Evolutionary conservation across 2,113 vertebrate genomes (phyloP).

Genomic region (Guaruba guarouba): DNA sequence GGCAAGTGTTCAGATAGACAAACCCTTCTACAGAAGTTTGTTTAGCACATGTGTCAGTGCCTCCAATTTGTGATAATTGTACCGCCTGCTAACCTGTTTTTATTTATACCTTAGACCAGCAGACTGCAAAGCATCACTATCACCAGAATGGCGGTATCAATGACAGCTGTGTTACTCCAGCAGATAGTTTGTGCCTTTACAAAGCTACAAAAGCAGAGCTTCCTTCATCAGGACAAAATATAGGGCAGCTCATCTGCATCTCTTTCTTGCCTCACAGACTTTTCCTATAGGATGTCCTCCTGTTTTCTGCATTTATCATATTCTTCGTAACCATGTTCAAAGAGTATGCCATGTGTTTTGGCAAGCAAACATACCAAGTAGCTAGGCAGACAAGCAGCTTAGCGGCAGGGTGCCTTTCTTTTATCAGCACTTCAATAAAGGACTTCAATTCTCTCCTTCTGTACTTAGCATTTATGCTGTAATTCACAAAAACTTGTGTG

Average conservation of each 20-base stretch:
- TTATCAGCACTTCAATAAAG: neutral
- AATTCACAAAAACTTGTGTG: neutral
- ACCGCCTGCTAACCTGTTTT: neutral
- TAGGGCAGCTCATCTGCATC: neutral
- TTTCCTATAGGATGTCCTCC: neutral
- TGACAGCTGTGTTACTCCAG: neutral
- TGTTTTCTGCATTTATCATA: neutral
- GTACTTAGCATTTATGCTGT: neutral
- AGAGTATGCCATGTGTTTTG: fast-evolving
- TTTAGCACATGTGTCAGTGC: neutral
- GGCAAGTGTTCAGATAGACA: neutral
- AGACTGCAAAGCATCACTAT: neutral
- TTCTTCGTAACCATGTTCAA: neutral
- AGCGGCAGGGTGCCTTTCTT: neutral
- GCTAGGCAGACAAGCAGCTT: neutral
- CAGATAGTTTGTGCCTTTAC: neutral
- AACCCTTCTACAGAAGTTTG: neutral
- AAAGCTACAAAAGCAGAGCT: neutral
- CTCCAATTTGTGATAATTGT: neutral
- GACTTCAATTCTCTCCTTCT: neutral
- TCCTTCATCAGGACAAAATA: neutral
- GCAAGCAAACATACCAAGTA: neutral
- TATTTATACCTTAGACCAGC: neutral
- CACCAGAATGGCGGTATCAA: neutral
- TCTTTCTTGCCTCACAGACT: neutral